A percentile compares a stretch with the other conserved stretches of the same genome.
phyloP scores from a whole-genome alignment of 1,140 invertebrate species.

The Drosophila aff. region DNA sequence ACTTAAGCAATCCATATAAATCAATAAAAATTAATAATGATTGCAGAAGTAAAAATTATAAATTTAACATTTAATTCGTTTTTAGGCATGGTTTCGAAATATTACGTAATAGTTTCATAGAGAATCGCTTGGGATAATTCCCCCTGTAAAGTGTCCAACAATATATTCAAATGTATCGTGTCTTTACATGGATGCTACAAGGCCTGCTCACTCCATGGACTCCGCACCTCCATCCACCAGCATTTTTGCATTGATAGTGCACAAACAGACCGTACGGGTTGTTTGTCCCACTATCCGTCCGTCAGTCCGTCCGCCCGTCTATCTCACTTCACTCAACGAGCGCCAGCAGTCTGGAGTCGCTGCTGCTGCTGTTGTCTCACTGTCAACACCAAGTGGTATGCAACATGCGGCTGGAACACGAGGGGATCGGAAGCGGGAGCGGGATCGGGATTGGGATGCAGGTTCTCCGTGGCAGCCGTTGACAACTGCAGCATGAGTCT shows the following conservation, averaged over 20 bases:
- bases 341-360: slow-evolving; percentile 65
- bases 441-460: slow-evolving; percentile 16
- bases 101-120: neutral
- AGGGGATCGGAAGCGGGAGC: neutral
- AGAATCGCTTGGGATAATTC: neutral
- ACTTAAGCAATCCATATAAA: too few species aligned
- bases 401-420: slow-evolving; percentile 55
- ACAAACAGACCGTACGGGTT: slow-evolving; percentile 30
- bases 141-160: neutral
- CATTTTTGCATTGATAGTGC: slow-evolving; percentile 31
- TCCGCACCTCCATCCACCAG: slow-evolving; percentile 5
- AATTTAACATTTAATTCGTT: too few species aligned
- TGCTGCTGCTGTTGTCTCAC: slow-evolving; percentile 52
- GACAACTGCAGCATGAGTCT: slow-evolving; percentile 78
- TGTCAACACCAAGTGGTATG: slow-evolving; percentile 79
- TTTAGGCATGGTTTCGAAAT: neutral
- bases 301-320: slow-evolving; percentile 26
- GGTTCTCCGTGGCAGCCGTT: slow-evolving; percentile 62
- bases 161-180: neutral
- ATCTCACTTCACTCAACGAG: slow-evolving; percentile 68
- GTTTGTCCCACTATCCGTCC: slow-evolving; percentile 42
- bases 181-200: neutral
- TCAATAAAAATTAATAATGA: too few species aligned
- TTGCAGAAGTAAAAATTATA: too few species aligned
- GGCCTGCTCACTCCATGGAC: neutral